Percentiles rank a stretch among this genome's conserved stretches.
phyloP scores from a whole-genome alignment of 2,888 invertebrate species.

The Cylloceria caligata region DNA sequence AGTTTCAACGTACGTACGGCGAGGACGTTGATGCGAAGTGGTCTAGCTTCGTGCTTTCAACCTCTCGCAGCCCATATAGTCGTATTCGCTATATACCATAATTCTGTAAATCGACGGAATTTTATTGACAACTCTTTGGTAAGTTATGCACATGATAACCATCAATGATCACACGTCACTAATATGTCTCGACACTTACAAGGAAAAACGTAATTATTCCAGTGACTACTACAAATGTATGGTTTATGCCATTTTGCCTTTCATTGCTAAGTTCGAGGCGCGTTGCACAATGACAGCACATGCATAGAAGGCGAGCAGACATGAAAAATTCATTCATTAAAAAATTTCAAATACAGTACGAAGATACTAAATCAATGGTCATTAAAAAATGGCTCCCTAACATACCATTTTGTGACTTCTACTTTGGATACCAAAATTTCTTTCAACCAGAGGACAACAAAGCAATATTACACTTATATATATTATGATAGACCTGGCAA shows the following conservation, averaged over 20 bases:
- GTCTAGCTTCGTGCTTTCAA: slow-evolving; percentile 22
- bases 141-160: slow-evolving; percentile 7
- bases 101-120: slow-evolving; percentile 21
- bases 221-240: neutral
- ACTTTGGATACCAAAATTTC: too few relatives aligned
- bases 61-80: slow-evolving; percentile 7
- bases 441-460: too few relatives aligned
- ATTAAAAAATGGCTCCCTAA: too few relatives aligned
- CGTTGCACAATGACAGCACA: too few relatives aligned
- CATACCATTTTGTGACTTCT: too few relatives aligned
- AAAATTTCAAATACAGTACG: too few relatives aligned
- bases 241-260: neutral
- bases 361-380: too few relatives aligned
- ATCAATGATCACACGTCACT: neutral
- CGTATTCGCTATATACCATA: slow-evolving; percentile 1
- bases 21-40: slow-evolving; percentile 47
- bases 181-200: neutral
- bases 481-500: too few relatives aligned
- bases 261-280: neutral
- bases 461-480: too few relatives aligned
- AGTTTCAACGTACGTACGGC: slow-evolving; percentile 43
- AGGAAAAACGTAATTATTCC: neutral
- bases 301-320: too few relatives aligned
- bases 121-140: slow-evolving; percentile 40
- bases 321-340: too few relatives aligned